Base-by-base conservation (phyloP, 2,113 vertebrate species). In the Asarcornis scutulata region DNA sequence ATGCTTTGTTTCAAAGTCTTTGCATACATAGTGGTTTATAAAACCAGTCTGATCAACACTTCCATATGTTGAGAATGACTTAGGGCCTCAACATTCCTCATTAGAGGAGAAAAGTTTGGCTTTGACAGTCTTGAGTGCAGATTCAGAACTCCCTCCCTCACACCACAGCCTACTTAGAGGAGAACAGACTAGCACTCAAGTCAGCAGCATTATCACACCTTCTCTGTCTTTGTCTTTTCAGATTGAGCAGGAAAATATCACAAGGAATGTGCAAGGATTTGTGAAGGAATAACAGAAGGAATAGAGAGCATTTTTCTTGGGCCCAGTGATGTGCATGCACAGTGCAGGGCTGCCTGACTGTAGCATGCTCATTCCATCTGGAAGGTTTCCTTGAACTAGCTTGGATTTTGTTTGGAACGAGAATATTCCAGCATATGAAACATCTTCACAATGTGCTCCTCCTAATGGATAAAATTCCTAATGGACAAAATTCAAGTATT, bases 381-480 rank as follows among this genome's bases (percentile, higher is more conserved):
- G 84, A 91, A 83, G 4, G 3, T 55, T 89, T 94, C 77, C 0
- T 2, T 64, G 42, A 86, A 73, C 66, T 83, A 92, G 73, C 31
- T 63, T 68, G 46, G n/a, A 52, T 79, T 83, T 83, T 79, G 58
- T 87, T 93, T 95, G 66, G 74, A 95, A 79, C 29, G 60, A 84
- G 53, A 89, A 80, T 73, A 91, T 94, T 97, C 46, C 66, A 86
- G 34, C 82, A 76, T 92, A 87, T 29, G 66, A 96, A 72, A n/a
- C 81, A 91, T 94, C 84, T 87, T 82, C 36, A 42, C 59, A 85
- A 87, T 85, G 75, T 22, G 83, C 22, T 86, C 50, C 50, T 88
- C 72, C 63, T 93, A 82, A 72, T 72, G 78, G 88, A 89, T 60
- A 89, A 58, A 17, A 79, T 91, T 88, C 72, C 63, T 93, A 82